Evolutionary conservation across 2,888 invertebrate species (phyloP), one percentile per base, ranked within the genome.

Genomic region (Corbicula japonica): DNA sequence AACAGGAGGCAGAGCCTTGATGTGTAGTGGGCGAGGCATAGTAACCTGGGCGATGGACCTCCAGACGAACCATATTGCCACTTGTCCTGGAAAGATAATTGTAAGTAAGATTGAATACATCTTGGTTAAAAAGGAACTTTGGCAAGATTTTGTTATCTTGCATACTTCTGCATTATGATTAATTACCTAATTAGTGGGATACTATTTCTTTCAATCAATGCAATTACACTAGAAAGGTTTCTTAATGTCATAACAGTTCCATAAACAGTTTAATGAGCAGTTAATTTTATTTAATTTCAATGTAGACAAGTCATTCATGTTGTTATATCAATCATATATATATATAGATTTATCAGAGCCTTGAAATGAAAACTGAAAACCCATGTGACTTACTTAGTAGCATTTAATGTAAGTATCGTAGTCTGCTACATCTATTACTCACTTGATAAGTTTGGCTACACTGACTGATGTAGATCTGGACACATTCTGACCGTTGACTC

Each of bases 401-500:
- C n/a, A n/a, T n/a, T n/a, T n/a, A 46, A 18, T 46, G 18, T 21
- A 10, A 46, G 5, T 12, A 46, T 21, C 30, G 18, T n/a, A 50
- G 30, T 26, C 6, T 15, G 30, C 30, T 26, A 6, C 26, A 56
- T 12, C 23, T n/a, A 15, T 18, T 46, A 88, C 89, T 86, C 84
- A 92, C 91, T 89, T 91, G 80, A 92, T 88, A n/a, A 91, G 79
- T 61, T 88, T 89, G 30, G 90, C 91, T 1, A 92, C 91, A 63
- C 91, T 91, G 76, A 89, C 89, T 32, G 90, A 86, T 2, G 91
- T 89, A 15, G 91, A 91, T 68, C 92, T 72, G 15, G 91, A 90
- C 21, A 92, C 91, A 63, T 92, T 92, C 85, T 89, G 85, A n/a
- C 91, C 89, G 73, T 92, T 92, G 70, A 92, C 90, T 60, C 87